These are phyloP conservation scores for Drosophila melanogaster DNA, from an alignment of 1,140 invertebrate species.

Conservation along the genomic window DNA sequence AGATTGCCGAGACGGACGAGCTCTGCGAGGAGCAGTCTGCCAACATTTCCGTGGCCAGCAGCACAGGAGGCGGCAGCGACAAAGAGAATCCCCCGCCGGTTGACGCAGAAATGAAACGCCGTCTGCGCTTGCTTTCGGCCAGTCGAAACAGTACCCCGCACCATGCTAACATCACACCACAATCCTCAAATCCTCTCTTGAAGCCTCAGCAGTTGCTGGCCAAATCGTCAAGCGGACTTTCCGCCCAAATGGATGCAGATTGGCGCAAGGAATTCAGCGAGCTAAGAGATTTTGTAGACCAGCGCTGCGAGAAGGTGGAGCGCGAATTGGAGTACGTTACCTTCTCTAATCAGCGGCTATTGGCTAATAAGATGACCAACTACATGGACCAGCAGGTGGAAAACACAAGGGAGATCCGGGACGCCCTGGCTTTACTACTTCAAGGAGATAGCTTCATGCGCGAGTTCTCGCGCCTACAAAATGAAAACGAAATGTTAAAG, in stretches of 20 bases:
- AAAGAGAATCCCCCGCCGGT: constrained; percentile 66
- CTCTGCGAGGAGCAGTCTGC: constrained; percentile 28
- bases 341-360: constrained; percentile 54
- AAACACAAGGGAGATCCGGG: constrained; percentile 56
- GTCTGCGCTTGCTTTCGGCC: constrained; percentile 49
- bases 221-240: constrained; percentile 52
- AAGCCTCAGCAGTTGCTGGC: constrained; percentile 39
- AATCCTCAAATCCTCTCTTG: constrained; percentile 8
- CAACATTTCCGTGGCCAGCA: constrained; percentile 40
- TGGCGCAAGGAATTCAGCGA: constrained; percentile 50
- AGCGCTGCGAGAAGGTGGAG: constrained; percentile 59
- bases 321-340: constrained; percentile 55
- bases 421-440: constrained; percentile 56
- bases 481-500: constrained; percentile 66
- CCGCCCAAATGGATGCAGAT: constrained; percentile 19
- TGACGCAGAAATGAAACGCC: constrained; percentile 42
- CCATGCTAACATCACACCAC: constrained; percentile 22
- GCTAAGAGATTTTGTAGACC: constrained; percentile 37
- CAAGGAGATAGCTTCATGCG: constrained; percentile 60
- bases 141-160: constrained; percentile 76
- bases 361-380: constrained; percentile 48
- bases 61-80: constrained; percentile 49
- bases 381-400: constrained; percentile 57
- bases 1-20: constrained; percentile 73
- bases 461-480: constrained; percentile 60